Evolutionary conservation across 2,888 invertebrate genomes (phyloP), one percentile per base, ranked within the genome.

Genomic region (Ceriagrion tenellum): DNA sequence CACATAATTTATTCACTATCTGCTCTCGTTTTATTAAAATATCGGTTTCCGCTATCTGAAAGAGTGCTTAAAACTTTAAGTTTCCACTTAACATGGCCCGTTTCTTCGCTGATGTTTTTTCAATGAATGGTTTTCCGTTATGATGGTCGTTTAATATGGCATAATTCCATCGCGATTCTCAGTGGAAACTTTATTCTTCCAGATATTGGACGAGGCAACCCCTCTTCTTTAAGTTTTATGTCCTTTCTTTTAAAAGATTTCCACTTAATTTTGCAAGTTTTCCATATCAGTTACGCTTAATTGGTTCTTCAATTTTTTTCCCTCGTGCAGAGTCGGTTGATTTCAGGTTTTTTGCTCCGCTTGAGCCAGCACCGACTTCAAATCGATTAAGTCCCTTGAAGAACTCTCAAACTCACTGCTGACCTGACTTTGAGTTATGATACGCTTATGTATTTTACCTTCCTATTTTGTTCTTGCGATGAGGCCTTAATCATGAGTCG

Each of bases 91-190:
- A 81, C n/a, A 26, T 35, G 35, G 12, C 26, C 35, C 81, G 35
- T 81, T 81, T 35, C 16, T 81, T 81, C 16, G 35, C 30, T 81
- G 81, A 81, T 81, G 35, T 26, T 30, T 35, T 81, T 81, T 81
- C 81, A 35, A 81, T 35, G 30, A 81, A 81, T 81, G 81, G 35
- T 81, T 81, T 81, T 81, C 81, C 81, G 18, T 81, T 81, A 35
- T 35, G n/a, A 35, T 35, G 81, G 35, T 16, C 81, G 35, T 81
- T 59, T 81, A 81, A 81, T 35, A 35, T 81, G 81, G 26, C 81
- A 35, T 81, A 81, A 35, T 81, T 81, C 35, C 81, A 1, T 35
- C 4, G 26, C 81, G 81, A 81, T 81, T 16, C 6, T 81, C 30
- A 35, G 13, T 35, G 30, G 81, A 81, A 81, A 81, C 35, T 81